These are phyloP conservation scores for Drosophila bocki DNA, from an alignment of 1,140 invertebrate genomes.

Conservation along the genomic window DNA sequence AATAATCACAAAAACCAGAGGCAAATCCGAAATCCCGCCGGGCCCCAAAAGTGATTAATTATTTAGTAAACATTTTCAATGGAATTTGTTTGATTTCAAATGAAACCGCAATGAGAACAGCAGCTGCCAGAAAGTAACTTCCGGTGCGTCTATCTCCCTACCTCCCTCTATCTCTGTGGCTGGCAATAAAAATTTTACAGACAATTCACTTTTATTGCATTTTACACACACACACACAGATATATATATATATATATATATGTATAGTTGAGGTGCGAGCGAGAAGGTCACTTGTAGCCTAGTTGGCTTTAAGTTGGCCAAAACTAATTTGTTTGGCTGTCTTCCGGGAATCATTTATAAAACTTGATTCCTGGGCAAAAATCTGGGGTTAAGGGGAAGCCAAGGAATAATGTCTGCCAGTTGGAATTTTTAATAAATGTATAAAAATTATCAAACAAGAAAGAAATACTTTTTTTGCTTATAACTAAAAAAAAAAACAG, in stretches of 20 bases:
- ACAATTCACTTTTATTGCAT: slow-evolving; percentile 72
- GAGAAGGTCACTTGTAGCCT: slow-evolving; percentile 7
- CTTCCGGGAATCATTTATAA: slow-evolving; percentile 7
- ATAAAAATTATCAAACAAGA: not conserved
- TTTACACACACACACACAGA: slow-evolving; percentile 9
- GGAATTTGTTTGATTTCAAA: slow-evolving; percentile 52
- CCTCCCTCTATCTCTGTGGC: slow-evolving; percentile 5
- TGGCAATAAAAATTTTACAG: slow-evolving; percentile 64
- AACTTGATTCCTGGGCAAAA: no score
- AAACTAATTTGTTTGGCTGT: slow-evolving; percentile 12
- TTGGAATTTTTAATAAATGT: no score
- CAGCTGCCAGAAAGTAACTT: slow-evolving; percentile 38
- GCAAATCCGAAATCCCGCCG: not conserved
- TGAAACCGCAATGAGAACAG: slow-evolving; percentile 51
- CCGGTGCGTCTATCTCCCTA: slow-evolving; percentile 3
- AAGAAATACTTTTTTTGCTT: not conserved
- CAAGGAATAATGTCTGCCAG: not conserved
- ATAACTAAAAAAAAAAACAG: no score
- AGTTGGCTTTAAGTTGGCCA: slow-evolving; percentile 11
- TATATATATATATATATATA: not conserved
- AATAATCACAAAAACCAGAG: slow-evolving; percentile 3
- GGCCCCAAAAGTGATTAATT: slow-evolving; percentile 40
- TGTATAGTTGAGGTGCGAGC: slow-evolving; percentile 10
- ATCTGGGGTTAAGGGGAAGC: not conserved
- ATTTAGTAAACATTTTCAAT: slow-evolving; percentile 53